phyloP scores from a whole-genome alignment of 2,797 vertebrate genomes.

The Adrianichthys oophorus region DNA sequence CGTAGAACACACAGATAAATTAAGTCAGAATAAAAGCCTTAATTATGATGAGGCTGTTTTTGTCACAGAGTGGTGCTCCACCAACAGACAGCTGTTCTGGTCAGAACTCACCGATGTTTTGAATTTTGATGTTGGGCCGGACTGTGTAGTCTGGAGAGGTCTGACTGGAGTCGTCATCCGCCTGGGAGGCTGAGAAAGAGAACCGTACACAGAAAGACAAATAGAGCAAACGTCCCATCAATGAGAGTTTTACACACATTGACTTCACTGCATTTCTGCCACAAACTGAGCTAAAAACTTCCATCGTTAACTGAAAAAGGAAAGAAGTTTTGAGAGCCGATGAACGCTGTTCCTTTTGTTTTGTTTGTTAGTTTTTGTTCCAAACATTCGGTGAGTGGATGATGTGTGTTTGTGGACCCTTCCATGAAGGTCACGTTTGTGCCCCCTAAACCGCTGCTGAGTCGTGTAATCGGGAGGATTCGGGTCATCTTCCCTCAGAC shows the following conservation, averaged over 20 bases:
- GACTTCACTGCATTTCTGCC: conserved; percentile 19
- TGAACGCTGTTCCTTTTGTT: too few relatives aligned
- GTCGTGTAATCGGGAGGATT: too few relatives aligned
- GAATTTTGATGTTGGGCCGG: conserved; percentile 93
- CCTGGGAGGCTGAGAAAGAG: conserved; percentile 82
- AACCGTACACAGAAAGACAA: conserved; percentile 7
- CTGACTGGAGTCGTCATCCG: conserved; percentile 88
- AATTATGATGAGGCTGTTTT: too few relatives aligned
- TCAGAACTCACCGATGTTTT: conserved; percentile 87
- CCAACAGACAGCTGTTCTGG: conserved; percentile 3
- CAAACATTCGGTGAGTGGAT: conserved; percentile 34
- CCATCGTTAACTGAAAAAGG: too few relatives aligned
- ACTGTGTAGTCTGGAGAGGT: conserved; percentile 91
- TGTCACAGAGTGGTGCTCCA: too few relatives aligned
- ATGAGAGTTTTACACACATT: conserved; percentile 29
- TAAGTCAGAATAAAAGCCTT: too few relatives aligned
- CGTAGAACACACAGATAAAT: too few relatives aligned
- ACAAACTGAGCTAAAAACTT: neutral
- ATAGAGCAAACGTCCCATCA: conserved; percentile 32
- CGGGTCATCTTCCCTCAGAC: too few relatives aligned
- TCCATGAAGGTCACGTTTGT: too few relatives aligned
- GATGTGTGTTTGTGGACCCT: conserved; percentile 1
- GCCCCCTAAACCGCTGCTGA: too few relatives aligned
- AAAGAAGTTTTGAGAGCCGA: too few relatives aligned
- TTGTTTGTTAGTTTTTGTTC: neutral